Conservation (phyloP, 2,797 vertebrate species). For the Agapornis canus region DNA sequence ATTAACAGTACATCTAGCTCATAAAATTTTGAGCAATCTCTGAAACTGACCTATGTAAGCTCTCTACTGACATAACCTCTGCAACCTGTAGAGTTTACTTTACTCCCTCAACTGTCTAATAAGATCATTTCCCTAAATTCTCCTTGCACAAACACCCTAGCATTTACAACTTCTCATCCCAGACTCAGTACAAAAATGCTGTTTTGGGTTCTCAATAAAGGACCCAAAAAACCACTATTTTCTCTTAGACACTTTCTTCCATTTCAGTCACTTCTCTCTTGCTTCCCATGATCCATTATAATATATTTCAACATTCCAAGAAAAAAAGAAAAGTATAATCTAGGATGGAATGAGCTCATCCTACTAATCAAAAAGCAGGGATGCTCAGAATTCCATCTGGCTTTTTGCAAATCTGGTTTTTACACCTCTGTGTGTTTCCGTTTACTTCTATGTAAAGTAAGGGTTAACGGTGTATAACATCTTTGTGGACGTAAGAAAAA, state of each 20-base stretch:
- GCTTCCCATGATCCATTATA: background rate
- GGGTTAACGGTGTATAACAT: background rate
- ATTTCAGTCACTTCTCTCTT: background rate
- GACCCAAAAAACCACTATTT: background rate
- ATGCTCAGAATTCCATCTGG: background rate
- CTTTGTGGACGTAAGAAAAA: background rate
- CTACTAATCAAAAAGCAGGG: background rate
- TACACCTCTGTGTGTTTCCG: background rate
- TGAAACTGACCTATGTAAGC: background rate
- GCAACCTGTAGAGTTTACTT: background rate
- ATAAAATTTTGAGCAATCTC: background rate
- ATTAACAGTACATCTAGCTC: background rate
- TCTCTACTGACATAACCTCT: background rate
- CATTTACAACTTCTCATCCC: background rate
- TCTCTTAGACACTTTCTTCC: background rate
- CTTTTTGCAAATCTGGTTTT: background rate
- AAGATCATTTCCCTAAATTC: background rate
- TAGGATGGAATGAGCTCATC: background rate
- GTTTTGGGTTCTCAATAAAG: background rate
- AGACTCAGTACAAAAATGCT: background rate
- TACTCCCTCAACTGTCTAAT: background rate
- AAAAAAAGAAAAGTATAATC: background rate
- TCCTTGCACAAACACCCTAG: background rate
- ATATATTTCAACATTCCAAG: background rate
- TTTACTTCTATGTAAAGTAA: background rate